A percentile compares a stretch with the other conserved stretches of the same genome.
Conservation (phyloP, 1,140 invertebrate genomes). For the Scaptodrosophila lebanonensis region DNA sequence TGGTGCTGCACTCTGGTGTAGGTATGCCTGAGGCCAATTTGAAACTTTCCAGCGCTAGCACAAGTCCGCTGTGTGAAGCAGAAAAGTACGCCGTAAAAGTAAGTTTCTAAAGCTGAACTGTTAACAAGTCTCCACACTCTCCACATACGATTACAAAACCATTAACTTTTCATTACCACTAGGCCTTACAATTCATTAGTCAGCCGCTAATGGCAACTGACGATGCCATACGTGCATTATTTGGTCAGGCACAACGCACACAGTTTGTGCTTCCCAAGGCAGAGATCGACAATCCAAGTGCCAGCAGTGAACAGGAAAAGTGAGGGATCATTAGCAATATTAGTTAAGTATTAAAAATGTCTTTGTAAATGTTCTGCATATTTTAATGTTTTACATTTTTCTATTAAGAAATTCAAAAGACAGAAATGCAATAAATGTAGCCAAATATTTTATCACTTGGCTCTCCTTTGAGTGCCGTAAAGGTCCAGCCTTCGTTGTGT, state of each 20-base stretch:
- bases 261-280: constrained; percentile 24
- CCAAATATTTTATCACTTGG: constrained; percentile 11
- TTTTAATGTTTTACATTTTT: constrained; percentile 33
- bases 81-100: constrained; percentile 76
- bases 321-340: constrained; percentile 34
- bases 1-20: constrained; percentile 71
- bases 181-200: constrained; percentile 70
- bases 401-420: constrained; percentile 22
- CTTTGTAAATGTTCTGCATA: background rate
- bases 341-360: background rate
- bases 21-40: constrained; percentile 66
- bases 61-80: constrained; percentile 64
- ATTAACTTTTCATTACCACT: background rate
- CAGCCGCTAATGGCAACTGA: constrained; percentile 72
- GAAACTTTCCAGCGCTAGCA: constrained; percentile 52
- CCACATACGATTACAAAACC: no score
- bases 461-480: constrained; percentile 81
- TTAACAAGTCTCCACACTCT: no score
- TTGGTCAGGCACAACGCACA: constrained; percentile 64
- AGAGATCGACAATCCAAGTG: background rate
- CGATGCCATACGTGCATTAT: constrained; percentile 69
- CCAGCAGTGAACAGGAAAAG: constrained; percentile 7
- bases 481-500: constrained; percentile 88
- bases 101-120: background rate
- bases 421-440: constrained; percentile 26